phyloP scores from a whole-genome alignment of 2,113 vertebrate species.

The Actenoides hombroni region DNA sequence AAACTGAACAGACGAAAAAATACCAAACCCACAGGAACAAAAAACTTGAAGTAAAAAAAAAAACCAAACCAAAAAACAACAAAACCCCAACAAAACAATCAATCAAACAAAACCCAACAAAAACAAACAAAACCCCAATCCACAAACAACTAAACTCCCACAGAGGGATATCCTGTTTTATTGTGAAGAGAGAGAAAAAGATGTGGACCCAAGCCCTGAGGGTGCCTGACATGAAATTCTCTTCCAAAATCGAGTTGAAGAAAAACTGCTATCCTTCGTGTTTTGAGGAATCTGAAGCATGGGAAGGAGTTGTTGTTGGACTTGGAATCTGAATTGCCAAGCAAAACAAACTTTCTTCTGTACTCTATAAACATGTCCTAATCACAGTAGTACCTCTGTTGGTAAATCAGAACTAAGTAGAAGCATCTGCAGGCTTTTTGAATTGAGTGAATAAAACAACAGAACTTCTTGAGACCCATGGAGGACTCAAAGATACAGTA shows the following conservation, averaged over 20 bases:
- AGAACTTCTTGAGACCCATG: neutral
- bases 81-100: no score
- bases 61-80: neutral
- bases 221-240: neutral
- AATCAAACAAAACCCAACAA: no score
- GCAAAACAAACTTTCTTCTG: neutral
- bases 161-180: neutral
- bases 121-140: no score
- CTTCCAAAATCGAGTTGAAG: neutral
- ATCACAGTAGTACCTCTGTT: neutral
- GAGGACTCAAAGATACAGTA: neutral
- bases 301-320: neutral
- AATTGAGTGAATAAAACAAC: neutral
- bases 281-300: neutral
- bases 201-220: neutral
- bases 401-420: neutral
- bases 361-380: neutral
- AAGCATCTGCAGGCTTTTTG: neutral
- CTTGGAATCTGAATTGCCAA: neutral
- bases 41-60: neutral
- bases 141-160: neutral
- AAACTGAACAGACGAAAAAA: neutral
- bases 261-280: neutral
- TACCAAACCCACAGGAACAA: neutral
- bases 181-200: neutral